These are phyloP conservation scores for Hypena proboscidalis DNA, from an alignment of 2,888 invertebrate genomes.

Conservation along the genomic window DNA sequence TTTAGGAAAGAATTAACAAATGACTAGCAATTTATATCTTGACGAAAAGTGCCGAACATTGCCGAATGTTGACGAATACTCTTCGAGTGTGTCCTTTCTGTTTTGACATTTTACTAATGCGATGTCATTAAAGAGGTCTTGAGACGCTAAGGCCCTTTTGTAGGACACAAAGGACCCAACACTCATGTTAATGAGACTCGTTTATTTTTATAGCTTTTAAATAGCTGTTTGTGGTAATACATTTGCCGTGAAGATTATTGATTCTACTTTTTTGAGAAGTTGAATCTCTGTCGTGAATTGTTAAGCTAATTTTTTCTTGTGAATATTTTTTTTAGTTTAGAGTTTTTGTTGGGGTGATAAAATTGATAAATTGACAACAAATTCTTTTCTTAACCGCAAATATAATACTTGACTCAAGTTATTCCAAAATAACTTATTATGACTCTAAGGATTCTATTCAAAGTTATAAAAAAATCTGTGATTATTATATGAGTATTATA, in stretches of 20 bases:
- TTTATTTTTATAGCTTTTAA: conserved; percentile 82
- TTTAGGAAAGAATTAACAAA: conserved; percentile 77
- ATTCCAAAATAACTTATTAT: too few relatives aligned
- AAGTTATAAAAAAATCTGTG: too few relatives aligned
- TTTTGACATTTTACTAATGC: conserved; percentile 84
- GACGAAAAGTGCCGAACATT: conserved; percentile 35
- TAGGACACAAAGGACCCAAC: conserved; percentile 63
- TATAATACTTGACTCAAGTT: too few relatives aligned
- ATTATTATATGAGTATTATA: too few relatives aligned
- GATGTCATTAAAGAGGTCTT: conserved; percentile 73
- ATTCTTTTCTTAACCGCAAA: too few relatives aligned
- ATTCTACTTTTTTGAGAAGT: conserved; percentile 43
- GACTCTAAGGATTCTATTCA: too few relatives aligned
- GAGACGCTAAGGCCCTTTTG: conserved; percentile 64
- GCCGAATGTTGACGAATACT: conserved; percentile 59
- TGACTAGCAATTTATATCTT: conserved; percentile 76
- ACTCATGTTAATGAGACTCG: conserved; percentile 76
- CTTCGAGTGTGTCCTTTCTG: conserved; percentile 76
- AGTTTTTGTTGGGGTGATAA: too few relatives aligned
- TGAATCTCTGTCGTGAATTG: conserved; percentile 31
- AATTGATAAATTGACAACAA: too few relatives aligned
- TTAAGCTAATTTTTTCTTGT: conserved; percentile 17
- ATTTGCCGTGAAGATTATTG: conserved; percentile 71
- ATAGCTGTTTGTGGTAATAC: conserved; percentile 74
- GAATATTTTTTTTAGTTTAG: too few relatives aligned